These are phyloP conservation scores for Athalia circularis DNA, from an alignment of 2,888 invertebrate species.

Conservation along the genomic window DNA sequence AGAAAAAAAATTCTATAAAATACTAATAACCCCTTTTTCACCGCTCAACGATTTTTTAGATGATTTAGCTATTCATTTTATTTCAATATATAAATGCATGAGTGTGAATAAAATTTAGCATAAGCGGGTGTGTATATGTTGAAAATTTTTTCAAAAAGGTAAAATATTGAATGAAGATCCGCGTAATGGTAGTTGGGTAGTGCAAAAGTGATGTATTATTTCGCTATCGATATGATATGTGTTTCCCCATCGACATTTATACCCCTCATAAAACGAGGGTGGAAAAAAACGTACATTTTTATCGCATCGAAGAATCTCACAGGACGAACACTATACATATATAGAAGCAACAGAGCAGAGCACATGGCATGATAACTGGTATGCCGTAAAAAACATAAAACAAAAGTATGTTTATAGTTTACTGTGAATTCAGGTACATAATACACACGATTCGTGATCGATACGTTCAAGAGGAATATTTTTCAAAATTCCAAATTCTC, in stretches of 20 bases:
- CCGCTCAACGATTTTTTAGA: too few species aligned
- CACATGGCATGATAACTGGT: too few species aligned
- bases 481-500: too few species aligned
- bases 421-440: too few species aligned
- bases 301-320: conserved; percentile 22
- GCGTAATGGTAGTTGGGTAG: neutral
- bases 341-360: neutral
- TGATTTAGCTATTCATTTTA: too few species aligned
- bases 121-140: neutral
- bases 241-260: conserved; percentile 40
- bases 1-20: too few species aligned
- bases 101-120: neutral
- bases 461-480: too few species aligned
- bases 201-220: conserved; percentile 36
- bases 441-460: too few species aligned
- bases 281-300: conserved; percentile 26
- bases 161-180: neutral
- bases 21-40: too few species aligned
- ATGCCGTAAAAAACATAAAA: too few species aligned
- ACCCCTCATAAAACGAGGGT: conserved; percentile 24
- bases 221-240: conserved; percentile 29
- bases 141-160: conserved; percentile 1
- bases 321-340: neutral
- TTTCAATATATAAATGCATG: too few species aligned
- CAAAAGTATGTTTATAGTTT: too few species aligned